These are phyloP conservation scores for Pemphredon lugubris DNA, from an alignment of 2,888 invertebrate genomes.

Conservation along the genomic window DNA sequence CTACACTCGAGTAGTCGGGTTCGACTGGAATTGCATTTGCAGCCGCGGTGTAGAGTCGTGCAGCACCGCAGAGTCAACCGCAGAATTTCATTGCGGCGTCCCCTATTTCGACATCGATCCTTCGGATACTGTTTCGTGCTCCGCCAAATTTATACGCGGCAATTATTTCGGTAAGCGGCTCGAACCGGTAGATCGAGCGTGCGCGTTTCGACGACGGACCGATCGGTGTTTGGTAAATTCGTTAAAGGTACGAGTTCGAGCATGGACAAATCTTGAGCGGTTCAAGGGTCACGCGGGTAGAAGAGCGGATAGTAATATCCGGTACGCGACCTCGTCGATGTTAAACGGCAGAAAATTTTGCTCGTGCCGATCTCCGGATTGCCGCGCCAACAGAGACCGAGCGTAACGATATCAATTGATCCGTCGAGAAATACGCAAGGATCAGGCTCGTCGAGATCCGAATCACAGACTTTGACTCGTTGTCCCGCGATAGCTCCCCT, in stretches of 20 bases:
- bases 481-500: neutral
- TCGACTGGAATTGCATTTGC: neutral
- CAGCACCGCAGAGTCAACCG: constrained; percentile 1
- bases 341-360: too few relatives aligned
- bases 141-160: neutral
- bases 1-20: constrained; percentile 28
- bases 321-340: too few relatives aligned
- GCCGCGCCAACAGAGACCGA: too few relatives aligned
- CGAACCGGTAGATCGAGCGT: too few relatives aligned
- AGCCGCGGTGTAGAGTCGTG: neutral
- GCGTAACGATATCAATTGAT: too few relatives aligned
- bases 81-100: constrained; percentile 7
- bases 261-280: neutral
- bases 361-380: too few relatives aligned
- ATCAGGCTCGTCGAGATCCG: too few relatives aligned
- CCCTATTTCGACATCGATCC: neutral
- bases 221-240: too few relatives aligned
- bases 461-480: too few relatives aligned
- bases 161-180: constrained; percentile 14
- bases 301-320: neutral
- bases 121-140: neutral
- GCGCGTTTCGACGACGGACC: too few relatives aligned
- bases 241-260: neutral
- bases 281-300: neutral
- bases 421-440: too few relatives aligned